Evolutionary conservation across 2,113 vertebrate genomes (phyloP).

Genomic region (Nesospiza acunhae): DNA sequence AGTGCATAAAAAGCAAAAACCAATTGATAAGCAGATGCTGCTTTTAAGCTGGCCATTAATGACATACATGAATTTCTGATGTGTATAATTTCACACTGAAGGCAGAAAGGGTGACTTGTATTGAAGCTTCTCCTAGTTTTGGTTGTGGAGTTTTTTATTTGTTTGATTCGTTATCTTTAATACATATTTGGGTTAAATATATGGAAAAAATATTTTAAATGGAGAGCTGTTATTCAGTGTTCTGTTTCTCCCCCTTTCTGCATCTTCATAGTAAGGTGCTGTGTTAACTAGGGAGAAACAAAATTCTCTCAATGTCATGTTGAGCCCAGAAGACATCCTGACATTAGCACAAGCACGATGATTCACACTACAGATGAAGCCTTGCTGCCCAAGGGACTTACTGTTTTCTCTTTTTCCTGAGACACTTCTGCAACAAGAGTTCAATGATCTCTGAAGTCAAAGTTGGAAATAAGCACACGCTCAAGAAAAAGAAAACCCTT

Average conservation of each 20-base stretch:
- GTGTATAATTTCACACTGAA: not conserved
- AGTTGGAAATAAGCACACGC: not conserved
- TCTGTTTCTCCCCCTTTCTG: not conserved
- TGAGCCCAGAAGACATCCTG: not conserved
- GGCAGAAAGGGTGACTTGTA: not conserved
- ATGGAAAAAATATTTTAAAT: not conserved
- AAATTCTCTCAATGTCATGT: not conserved
- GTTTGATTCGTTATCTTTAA: not conserved
- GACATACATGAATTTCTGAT: constrained; percentile 4
- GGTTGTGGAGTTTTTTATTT: not conserved
- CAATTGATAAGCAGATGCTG: constrained; percentile 23
- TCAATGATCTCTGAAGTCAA: constrained; percentile 6
- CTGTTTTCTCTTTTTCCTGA: constrained; percentile 5
- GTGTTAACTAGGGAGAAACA: not conserved
- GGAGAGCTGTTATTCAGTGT: not conserved
- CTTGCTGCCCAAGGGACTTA: not conserved
- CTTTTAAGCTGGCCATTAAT: constrained; percentile 11
- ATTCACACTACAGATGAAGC: not conserved
- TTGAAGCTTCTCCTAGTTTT: not conserved
- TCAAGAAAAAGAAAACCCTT: not conserved
- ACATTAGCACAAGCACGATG: not conserved
- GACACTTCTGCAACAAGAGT: not conserved
- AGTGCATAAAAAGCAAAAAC: constrained; percentile 27
- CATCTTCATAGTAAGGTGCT: not conserved
- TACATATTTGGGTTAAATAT: not conserved